Conservation (phyloP, 1,140 invertebrate genomes). For the Apolygus lucorum region DNA sequence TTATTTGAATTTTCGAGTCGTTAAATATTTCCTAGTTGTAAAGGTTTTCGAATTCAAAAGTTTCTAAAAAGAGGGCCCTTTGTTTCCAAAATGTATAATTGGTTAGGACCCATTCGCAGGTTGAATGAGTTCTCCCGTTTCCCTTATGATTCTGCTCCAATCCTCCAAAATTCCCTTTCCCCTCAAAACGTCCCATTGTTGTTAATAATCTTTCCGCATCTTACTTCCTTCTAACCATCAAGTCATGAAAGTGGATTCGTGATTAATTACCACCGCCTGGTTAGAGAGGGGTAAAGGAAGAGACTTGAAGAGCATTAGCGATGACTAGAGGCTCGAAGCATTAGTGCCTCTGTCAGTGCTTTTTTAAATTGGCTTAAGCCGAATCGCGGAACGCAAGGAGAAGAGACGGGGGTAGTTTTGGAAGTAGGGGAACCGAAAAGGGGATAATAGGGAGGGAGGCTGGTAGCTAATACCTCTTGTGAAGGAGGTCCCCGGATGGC, state of each 20-base stretch:
- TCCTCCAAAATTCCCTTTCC: too few species aligned
- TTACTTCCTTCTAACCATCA: too few species aligned
- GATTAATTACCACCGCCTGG: not conserved
- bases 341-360: not conserved
- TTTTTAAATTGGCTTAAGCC: conserved; percentile 1
- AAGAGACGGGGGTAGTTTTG: not conserved
- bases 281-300: not conserved
- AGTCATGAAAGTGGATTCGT: not conserved
- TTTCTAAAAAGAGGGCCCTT: too few species aligned
- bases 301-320: not conserved
- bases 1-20: too few species aligned
- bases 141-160: too few species aligned
- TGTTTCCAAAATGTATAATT: too few species aligned
- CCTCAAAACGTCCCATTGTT: too few species aligned
- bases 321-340: not conserved
- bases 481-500: not conserved
- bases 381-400: not conserved
- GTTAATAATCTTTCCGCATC: too few species aligned
- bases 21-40: too few species aligned
- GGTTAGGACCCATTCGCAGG: too few species aligned
- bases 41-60: too few species aligned
- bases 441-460: not conserved
- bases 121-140: too few species aligned
- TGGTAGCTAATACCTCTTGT: not conserved
- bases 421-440: not conserved